Conservation (phyloP, 2,797 vertebrate species). For the Halcyon chelicuti region DNA sequence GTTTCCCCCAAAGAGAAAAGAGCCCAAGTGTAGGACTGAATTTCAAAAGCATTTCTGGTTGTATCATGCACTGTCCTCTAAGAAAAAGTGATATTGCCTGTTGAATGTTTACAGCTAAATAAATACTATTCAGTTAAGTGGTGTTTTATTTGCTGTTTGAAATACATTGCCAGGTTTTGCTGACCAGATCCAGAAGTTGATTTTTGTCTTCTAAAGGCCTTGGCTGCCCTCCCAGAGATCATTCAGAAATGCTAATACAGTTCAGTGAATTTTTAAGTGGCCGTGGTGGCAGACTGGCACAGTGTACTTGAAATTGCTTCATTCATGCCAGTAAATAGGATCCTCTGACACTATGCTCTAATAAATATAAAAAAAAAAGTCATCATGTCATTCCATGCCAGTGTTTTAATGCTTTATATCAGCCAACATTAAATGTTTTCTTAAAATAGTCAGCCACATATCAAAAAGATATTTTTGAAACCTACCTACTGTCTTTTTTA, state of each 20-base stretch:
- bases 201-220: background rate
- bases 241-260: background rate
- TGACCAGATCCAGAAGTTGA: background rate
- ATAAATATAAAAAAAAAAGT: background rate
- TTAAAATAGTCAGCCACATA: background rate
- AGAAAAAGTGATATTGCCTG: background rate
- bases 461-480: background rate
- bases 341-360: background rate
- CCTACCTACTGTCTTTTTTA: background rate
- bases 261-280: constrained; percentile 16
- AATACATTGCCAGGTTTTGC: background rate
- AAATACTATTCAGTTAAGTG: constrained; percentile 12
- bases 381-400: background rate
- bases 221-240: constrained; percentile 41
- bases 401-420: background rate
- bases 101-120: background rate
- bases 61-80: rapidly evolving
- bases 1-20: background rate
- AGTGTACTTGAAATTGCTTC: background rate
- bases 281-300: background rate
- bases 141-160: background rate
- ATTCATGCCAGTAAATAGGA: background rate
- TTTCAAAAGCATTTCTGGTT: background rate
- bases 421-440: background rate
- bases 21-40: background rate